These are phyloP conservation scores for Pseudanteris insignis DNA, from an alignment of 2,888 invertebrate species.

Conservation along the genomic window DNA sequence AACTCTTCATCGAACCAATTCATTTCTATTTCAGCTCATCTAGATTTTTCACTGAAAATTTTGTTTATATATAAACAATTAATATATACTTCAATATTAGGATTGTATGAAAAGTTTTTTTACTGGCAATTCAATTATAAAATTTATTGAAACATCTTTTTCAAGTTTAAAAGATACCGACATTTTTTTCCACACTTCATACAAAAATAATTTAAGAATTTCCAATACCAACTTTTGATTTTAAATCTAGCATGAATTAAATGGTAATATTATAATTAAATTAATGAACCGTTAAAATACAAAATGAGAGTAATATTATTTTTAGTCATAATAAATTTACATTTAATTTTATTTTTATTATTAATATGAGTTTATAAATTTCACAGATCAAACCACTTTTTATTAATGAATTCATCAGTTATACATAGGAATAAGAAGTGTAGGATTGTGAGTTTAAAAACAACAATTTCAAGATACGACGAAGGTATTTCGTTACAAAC, in stretches of 20 bases:
- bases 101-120: no score
- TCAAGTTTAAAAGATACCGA: no score
- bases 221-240: neutral
- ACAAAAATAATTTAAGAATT: neutral
- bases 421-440: neutral
- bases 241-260: neutral
- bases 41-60: constrained; percentile 9
- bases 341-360: no score
- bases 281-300: no score
- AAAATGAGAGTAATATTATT: no score
- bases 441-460: constrained; percentile 2
- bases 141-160: neutral
- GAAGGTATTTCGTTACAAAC: constrained; percentile 25
- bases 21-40: constrained; percentile 7
- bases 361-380: neutral
- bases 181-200: neutral
- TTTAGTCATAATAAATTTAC: no score
- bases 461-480: no score
- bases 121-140: no score
- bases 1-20: constrained; percentile 48
- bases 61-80: neutral
- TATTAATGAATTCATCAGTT: no score
- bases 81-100: no score
- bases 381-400: no score
- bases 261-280: neutral